Conservation (phyloP, 1,140 invertebrate species). For the Magallana gigas region DNA sequence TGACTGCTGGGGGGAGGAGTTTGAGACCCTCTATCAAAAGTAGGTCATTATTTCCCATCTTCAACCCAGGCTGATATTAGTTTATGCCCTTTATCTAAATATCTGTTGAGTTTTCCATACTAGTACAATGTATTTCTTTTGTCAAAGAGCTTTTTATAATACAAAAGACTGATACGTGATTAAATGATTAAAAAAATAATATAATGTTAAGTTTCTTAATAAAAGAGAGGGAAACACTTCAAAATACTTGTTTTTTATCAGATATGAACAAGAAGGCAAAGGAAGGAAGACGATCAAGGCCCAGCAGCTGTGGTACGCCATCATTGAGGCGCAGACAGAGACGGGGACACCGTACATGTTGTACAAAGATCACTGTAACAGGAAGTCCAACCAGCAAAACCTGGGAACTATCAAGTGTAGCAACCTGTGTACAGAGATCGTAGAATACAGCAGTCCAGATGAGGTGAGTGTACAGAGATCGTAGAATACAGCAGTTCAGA, state of each 20-base stretch:
- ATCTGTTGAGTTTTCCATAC: background rate
- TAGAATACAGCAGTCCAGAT: constrained; percentile 92
- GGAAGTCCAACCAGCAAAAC: constrained; percentile 99
- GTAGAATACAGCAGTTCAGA: constrained; percentile 93
- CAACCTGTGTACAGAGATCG: constrained; percentile 98
- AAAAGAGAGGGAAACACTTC: too few species aligned
- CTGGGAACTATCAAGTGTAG: constrained; percentile 99
- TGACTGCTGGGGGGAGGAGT: constrained; percentile 97
- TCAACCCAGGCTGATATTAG: background rate
- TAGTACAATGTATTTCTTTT: too few species aligned
- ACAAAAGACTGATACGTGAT: too few species aligned
- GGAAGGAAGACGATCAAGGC: constrained; percentile 90
- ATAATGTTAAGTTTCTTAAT: too few species aligned
- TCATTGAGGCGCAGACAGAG: constrained; percentile 97
- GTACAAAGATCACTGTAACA: constrained; percentile 98
- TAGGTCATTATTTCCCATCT: constrained; percentile 69
- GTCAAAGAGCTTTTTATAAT: too few species aligned
- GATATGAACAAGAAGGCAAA: constrained; percentile 91
- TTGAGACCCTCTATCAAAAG: constrained; percentile 92
- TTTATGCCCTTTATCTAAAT: background rate
- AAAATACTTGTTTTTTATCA: constrained; percentile 65
- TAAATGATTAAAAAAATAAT: too few species aligned
- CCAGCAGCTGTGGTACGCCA: constrained; percentile 94
- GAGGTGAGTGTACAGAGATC: constrained; percentile 97
- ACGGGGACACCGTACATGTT: constrained; percentile 98